A percentile compares a stretch with the other conserved stretches of the same genome.
Evolutionary conservation across 2,888 invertebrate species (phyloP).

Genomic region (Taenaris catops): DNA sequence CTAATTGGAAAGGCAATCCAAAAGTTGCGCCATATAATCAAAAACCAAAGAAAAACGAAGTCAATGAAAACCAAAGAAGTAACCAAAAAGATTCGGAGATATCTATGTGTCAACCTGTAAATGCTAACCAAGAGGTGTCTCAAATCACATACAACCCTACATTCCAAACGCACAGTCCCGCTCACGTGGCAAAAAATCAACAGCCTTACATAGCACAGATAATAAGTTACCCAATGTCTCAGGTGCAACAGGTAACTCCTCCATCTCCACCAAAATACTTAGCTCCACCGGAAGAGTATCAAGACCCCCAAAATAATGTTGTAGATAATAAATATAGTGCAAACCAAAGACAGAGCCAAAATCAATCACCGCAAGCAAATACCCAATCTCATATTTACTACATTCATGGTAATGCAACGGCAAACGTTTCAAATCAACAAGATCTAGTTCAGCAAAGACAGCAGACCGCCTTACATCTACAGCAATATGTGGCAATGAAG

Average conservation of each 20-base stretch:
- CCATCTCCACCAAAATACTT: slow-evolving; percentile 68
- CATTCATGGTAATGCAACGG: slow-evolving; percentile 58
- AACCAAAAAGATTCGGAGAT: slow-evolving; percentile 41
- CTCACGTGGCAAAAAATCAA: slow-evolving; percentile 57
- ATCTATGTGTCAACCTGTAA: slow-evolving; percentile 34
- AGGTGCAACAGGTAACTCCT: slow-evolving; percentile 55
- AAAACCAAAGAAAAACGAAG: slow-evolving; percentile 59
- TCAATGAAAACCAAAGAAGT: slow-evolving; percentile 47
- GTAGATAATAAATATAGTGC: slow-evolving; percentile 46
- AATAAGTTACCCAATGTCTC: slow-evolving; percentile 67
- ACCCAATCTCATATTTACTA: slow-evolving; percentile 64
- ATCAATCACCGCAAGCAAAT: slow-evolving; percentile 36
- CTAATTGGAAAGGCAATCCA: slow-evolving; percentile 65
- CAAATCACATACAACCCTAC: slow-evolving; percentile 74
- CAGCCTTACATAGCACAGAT: slow-evolving; percentile 74
- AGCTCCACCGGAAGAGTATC: slow-evolving; percentile 70
- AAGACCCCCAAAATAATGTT: slow-evolving; percentile 61
- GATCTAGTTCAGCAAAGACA: slow-evolving; percentile 67
- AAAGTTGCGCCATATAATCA: slow-evolving; percentile 65
- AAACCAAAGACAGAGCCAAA: slow-evolving; percentile 36
- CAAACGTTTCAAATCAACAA: slow-evolving; percentile 38
- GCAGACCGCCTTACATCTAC: slow-evolving; percentile 69
- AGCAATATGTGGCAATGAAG: slow-evolving; percentile 76
- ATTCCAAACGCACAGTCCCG: slow-evolving; percentile 76
- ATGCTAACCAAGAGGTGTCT: slow-evolving; percentile 51